These are phyloP conservation scores for Eupithecia dodoneata DNA, from an alignment of 2,888 invertebrate species.

Conservation along the genomic window DNA sequence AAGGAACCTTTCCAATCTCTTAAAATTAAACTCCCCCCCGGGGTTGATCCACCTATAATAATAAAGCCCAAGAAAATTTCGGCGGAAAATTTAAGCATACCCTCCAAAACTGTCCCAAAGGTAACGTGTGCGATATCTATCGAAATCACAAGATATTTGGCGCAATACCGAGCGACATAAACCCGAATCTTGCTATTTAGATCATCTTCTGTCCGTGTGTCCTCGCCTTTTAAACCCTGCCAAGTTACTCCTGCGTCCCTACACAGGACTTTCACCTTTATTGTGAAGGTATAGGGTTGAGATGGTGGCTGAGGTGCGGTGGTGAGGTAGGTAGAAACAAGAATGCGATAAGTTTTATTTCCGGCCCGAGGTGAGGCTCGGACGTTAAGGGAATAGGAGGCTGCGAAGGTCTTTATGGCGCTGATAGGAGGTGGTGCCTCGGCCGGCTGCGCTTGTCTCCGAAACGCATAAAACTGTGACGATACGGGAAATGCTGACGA, in stretches of 20 bases:
- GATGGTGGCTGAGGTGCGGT: constrained; percentile 25
- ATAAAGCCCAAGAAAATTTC: constrained; percentile 29
- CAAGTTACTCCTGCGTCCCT: constrained; percentile 36
- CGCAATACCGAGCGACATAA: constrained; percentile 66
- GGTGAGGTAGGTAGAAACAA: constrained; percentile 60
- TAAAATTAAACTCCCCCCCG: constrained; percentile 21
- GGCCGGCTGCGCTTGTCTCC: constrained; percentile 21
- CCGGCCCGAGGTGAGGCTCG: constrained; percentile 58
- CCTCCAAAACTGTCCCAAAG: constrained; percentile 39
- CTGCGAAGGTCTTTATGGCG: constrained; percentile 45
- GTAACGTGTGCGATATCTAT: constrained; percentile 36
- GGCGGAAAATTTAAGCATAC: constrained; percentile 30
- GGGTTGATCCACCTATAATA: constrained; percentile 32
- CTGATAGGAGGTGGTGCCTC: constrained; percentile 48
- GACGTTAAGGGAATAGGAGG: constrained; percentile 48
- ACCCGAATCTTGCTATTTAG: constrained; percentile 73
- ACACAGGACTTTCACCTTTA: constrained; percentile 39
- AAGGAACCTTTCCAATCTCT: constrained; percentile 11
- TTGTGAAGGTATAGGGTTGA: constrained; percentile 15
- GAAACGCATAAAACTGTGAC: constrained; percentile 31
- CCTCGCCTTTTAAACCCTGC: constrained; percentile 51
- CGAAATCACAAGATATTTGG: constrained; percentile 55
- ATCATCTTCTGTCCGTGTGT: constrained; percentile 69
- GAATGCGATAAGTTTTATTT: constrained; percentile 73
- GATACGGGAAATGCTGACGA: constrained; percentile 22